These are phyloP conservation scores for Pomacea canaliculata DNA, from an alignment of 2,888 invertebrate genomes.

Conservation along the genomic window DNA sequence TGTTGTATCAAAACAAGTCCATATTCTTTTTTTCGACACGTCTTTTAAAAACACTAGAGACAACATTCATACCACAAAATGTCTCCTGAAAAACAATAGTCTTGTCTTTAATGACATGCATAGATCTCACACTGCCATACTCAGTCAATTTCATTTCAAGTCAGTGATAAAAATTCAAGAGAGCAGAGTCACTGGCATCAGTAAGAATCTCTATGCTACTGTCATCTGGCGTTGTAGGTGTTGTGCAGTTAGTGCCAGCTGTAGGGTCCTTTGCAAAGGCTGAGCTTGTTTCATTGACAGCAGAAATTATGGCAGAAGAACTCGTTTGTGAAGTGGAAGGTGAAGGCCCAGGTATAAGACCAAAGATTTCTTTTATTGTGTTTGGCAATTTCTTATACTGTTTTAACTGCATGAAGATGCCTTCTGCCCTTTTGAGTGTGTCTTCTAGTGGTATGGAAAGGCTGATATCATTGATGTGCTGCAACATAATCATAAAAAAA, in stretches of 20 bases:
- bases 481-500: conserved; percentile 20
- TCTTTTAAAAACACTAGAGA: too few species aligned
- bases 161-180: conserved; percentile 47
- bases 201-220: conserved; percentile 65
- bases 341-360: conserved; percentile 44
- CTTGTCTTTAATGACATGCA: too few species aligned
- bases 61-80: too few species aligned
- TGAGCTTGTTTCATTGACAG: conserved; percentile 40
- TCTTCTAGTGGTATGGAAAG: conserved; percentile 86
- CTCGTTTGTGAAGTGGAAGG: conserved; percentile 43
- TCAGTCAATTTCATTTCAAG: background rate
- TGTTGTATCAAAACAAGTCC: too few species aligned
- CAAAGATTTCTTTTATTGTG: conserved; percentile 61
- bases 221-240: conserved; percentile 57
- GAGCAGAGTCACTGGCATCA: conserved; percentile 42
- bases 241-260: conserved; percentile 38
- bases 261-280: conserved; percentile 33
- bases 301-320: conserved; percentile 41
- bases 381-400: conserved; percentile 62
- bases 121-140: too few species aligned
- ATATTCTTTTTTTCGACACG: too few species aligned
- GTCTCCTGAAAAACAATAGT: too few species aligned
- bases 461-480: conserved; percentile 96
- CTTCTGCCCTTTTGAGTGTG: conserved; percentile 88
- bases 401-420: conserved; percentile 87